Conservation (phyloP, 2,888 invertebrate genomes). For the Tanypteryx hageni region DNA sequence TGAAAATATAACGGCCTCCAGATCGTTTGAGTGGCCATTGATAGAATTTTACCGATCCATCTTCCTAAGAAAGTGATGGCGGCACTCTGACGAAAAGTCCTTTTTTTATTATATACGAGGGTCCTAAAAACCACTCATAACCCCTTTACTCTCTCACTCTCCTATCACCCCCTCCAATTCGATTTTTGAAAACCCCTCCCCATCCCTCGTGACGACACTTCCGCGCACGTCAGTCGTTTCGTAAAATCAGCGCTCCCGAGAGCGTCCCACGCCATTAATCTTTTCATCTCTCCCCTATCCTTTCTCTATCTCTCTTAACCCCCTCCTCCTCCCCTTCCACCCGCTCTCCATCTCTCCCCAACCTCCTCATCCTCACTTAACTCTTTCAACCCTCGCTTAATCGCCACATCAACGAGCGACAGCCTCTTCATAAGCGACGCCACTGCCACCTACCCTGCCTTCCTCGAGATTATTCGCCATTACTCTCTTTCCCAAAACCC, state of each 20-base stretch:
- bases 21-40: not conserved
- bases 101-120: not conserved
- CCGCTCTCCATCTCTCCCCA: not conserved
- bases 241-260: conserved; percentile 5
- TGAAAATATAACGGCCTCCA: conserved; percentile 9
- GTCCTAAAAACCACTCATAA: conserved; percentile 27
- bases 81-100: not conserved
- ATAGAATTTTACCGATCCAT: not conserved
- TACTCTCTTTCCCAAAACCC: not conserved
- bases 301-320: too few species aligned
- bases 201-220: not conserved
- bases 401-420: not conserved
- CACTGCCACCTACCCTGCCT: not conserved
- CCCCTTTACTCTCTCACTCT: not conserved
- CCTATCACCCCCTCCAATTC: not conserved
- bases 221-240: conserved; percentile 1
- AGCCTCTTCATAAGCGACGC: conserved; percentile 21
- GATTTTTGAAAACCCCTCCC: not conserved
- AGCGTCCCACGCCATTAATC: not conserved
- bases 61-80: not conserved
- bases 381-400: conserved; percentile 11
- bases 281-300: not conserved
- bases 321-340: not conserved
- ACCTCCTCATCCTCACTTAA: not conserved
- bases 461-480: conserved; percentile 11